These are phyloP conservation scores for Gymnoscelis rufifasciata DNA, from an alignment of 2,888 invertebrate genomes.

Conservation along the genomic window DNA sequence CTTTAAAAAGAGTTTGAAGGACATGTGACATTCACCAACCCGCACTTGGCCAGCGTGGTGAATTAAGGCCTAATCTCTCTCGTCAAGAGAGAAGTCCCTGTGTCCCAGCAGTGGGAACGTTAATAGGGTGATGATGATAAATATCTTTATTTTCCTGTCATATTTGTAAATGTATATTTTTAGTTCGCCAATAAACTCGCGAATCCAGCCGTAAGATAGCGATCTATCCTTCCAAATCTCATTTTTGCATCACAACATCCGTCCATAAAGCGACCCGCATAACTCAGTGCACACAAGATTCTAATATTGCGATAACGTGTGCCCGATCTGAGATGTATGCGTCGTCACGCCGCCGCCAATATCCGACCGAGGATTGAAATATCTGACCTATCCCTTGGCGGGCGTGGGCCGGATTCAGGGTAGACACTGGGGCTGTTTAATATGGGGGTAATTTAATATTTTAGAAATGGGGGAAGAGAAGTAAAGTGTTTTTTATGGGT, in stretches of 20 bases:
- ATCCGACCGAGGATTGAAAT: slow-evolving; percentile 77
- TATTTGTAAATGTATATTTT: too few species aligned
- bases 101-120: too few species aligned
- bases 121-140: too few species aligned
- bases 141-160: too few species aligned
- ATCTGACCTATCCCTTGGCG: slow-evolving; percentile 61
- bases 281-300: slow-evolving; percentile 62
- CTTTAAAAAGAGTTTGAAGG: too few species aligned
- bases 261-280: slow-evolving; percentile 45
- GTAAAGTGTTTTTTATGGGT: too few species aligned
- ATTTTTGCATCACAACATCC: slow-evolving; percentile 39
- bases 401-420: slow-evolving; percentile 22
- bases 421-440: slow-evolving; percentile 4
- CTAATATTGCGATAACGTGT: slow-evolving; percentile 67
- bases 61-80: too few species aligned
- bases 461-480: too few species aligned
- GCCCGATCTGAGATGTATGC: slow-evolving; percentile 68
- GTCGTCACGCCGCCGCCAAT: slow-evolving; percentile 72
- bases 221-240: slow-evolving; percentile 26
- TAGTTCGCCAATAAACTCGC: neutral
- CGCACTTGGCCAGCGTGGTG: too few species aligned
- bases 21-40: too few species aligned
- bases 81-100: too few species aligned
- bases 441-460: neutral
- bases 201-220: slow-evolving; percentile 16